phyloP scores from a whole-genome alignment of 2,113 vertebrate genomes.

The Gavia stellata region DNA sequence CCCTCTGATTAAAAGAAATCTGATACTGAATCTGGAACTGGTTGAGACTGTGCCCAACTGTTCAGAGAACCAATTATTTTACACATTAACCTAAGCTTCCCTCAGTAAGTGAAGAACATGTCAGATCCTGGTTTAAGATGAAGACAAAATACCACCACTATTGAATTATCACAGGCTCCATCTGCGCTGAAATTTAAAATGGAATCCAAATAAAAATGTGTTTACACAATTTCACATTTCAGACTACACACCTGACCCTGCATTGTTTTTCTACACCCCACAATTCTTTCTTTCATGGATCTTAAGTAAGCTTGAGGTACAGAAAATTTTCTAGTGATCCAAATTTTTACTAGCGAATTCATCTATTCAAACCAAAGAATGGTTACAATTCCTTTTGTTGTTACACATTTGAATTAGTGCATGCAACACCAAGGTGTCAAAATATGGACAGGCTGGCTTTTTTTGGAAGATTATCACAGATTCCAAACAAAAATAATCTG shows the following conservation, averaged over 20 bases:
- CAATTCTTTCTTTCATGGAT: not conserved
- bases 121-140: not conserved
- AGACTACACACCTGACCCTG: not conserved
- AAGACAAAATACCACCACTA: slow-evolving; percentile 6
- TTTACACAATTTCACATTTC: slow-evolving; percentile 9
- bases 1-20: slow-evolving; percentile 37
- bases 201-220: not conserved
- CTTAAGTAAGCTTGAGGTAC: not conserved
- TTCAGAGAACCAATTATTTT: slow-evolving; percentile 37
- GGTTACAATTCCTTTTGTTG: not conserved
- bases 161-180: slow-evolving; percentile 23
- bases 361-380: not conserved
- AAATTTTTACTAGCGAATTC: not conserved
- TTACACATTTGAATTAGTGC: not conserved
- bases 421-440: not conserved
- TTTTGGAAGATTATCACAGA: not conserved
- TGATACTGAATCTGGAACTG: slow-evolving; percentile 15
- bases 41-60: slow-evolving; percentile 11
- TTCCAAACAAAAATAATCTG: not conserved
- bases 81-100: slow-evolving; percentile 39
- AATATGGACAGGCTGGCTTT: not conserved
- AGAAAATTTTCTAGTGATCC: not conserved
- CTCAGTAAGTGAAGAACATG: not conserved
- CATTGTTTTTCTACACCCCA: not conserved
- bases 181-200: slow-evolving; percentile 26